Percentiles rank a stretch among this genome's conserved stretches.
phyloP scores from a whole-genome alignment of 2,888 invertebrate genomes.

The Tetranychus piercei region DNA sequence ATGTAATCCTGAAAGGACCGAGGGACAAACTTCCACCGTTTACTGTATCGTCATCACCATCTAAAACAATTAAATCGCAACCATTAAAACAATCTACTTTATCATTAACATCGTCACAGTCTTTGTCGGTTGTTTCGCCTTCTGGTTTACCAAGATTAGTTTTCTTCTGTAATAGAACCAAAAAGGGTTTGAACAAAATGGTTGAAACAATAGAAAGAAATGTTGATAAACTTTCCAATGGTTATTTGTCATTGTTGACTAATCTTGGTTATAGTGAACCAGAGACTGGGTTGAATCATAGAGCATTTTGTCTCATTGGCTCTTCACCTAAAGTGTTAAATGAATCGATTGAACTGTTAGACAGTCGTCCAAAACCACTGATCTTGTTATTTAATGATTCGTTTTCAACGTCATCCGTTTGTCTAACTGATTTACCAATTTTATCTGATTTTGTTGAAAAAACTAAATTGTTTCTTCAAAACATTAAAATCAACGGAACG shows the following conservation, averaged over 20 bases:
- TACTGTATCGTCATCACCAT: constrained; percentile 41
- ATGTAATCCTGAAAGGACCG: constrained; percentile 30
- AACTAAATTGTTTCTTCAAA: background rate
- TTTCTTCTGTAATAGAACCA: constrained; percentile 64
- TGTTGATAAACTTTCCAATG: constrained; percentile 38
- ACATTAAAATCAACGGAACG: constrained; percentile 29
- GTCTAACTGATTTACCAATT: background rate
- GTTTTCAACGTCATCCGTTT: constrained; percentile 33
- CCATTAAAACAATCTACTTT: no score
- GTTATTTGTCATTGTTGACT: constrained; percentile 50
- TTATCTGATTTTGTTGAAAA: background rate
- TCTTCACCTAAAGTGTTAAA: constrained; percentile 33
- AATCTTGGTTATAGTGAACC: constrained; percentile 5
- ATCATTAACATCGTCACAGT: no score
- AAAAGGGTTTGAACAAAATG: constrained; percentile 49
- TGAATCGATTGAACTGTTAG: background rate
- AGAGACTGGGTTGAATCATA: background rate
- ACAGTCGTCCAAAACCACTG: background rate
- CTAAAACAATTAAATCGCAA: background rate
- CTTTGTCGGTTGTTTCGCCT: no score
- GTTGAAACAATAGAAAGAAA: constrained; percentile 37
- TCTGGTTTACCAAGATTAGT: constrained; percentile 36
- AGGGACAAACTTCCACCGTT: constrained; percentile 29
- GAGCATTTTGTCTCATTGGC: constrained; percentile 25
- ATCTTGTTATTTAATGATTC: background rate